phyloP scores from a whole-genome alignment of 2,888 invertebrate genomes.

The Trachelus iudaicus region DNA sequence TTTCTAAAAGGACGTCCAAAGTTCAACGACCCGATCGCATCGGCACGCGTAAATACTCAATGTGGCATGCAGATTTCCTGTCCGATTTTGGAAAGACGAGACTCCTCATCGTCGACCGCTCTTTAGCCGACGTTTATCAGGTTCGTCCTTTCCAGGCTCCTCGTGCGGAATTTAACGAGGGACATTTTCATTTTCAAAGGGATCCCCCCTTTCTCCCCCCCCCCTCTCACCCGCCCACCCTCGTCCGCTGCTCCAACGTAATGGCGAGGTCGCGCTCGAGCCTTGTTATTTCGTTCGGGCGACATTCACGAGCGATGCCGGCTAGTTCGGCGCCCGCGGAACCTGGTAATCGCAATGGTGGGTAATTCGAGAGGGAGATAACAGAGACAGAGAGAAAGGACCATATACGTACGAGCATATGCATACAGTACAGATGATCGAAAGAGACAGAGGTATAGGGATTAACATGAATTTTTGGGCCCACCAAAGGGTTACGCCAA shows the following conservation, averaged over 20 bases:
- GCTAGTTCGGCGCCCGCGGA: background rate
- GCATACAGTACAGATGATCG: background rate
- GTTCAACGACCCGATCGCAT: background rate
- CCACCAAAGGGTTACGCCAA: constrained; percentile 36
- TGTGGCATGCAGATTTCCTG: background rate
- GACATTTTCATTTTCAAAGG: constrained; percentile 43
- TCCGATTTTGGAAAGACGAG: background rate
- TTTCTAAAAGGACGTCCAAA: background rate
- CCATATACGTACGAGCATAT: background rate
- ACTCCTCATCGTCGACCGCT: background rate
- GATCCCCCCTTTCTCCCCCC: constrained; percentile 3
- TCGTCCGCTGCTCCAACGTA: background rate
- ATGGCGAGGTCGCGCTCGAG: background rate
- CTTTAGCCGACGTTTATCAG: background rate
- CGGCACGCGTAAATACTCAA: background rate
- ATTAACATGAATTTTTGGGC: background rate
- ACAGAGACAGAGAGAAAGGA: background rate
- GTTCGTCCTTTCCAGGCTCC: background rate
- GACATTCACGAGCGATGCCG: background rate
- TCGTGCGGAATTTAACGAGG: constrained; percentile 37
- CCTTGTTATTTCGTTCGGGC: background rate
- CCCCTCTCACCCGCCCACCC: too few species aligned
- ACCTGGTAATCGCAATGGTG: background rate
- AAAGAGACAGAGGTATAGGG: background rate
- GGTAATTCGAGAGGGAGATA: background rate